A percentile compares a stretch with the other conserved stretches of the same genome.
phyloP scores from a whole-genome alignment of 2,888 invertebrate species.

The Campoletis raptor region DNA sequence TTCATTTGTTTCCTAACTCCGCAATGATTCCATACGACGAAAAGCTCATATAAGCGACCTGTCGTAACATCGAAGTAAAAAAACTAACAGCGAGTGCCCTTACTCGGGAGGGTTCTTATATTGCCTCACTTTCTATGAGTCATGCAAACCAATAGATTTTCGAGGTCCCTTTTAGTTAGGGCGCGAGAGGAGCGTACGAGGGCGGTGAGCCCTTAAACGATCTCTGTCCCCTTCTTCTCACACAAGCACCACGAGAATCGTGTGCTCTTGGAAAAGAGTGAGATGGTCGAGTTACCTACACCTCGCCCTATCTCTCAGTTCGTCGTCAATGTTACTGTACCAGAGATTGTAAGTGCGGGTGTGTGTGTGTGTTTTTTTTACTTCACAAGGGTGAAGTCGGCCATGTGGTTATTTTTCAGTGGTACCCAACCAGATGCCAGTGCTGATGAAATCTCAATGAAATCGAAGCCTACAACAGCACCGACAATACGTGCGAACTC shows the following conservation, averaged over 20 bases:
- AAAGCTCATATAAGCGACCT: conserved; percentile 5
- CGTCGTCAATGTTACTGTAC: conserved; percentile 4
- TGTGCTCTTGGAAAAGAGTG: conserved; percentile 30
- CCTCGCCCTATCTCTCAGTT: conserved; percentile 44
- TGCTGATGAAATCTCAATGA: conserved; percentile 25
- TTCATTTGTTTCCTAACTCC: too few relatives aligned
- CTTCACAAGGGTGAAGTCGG: conserved; percentile 58
- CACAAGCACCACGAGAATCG: conserved; percentile 3
- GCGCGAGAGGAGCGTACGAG: conserved; percentile 26
- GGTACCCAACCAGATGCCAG: conserved; percentile 56
- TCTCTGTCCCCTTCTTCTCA: conserved; percentile 37
- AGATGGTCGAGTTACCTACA: conserved; percentile 46
- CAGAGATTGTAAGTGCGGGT: conserved; percentile 13
- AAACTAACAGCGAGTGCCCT: not conserved
- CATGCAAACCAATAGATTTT: conserved; percentile 55
- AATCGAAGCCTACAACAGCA: not conserved
- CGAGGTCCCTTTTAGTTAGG: conserved; percentile 43
- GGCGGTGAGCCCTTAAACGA: conserved; percentile 58
- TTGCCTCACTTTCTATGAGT: conserved; percentile 60
- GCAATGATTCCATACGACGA: not conserved
- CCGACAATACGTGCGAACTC: not conserved
- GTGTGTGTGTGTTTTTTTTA: conserved; percentile 9
- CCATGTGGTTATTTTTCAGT: conserved; percentile 56
- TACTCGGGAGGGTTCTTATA: conserved; percentile 20
- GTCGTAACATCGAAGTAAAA: conserved; percentile 9